Percentiles rank a stretch among this genome's conserved stretches.
Evolutionary conservation across 35 echinoderm and acorn worm species (phyloP).

Genomic region (Patiria miniata): DNA sequence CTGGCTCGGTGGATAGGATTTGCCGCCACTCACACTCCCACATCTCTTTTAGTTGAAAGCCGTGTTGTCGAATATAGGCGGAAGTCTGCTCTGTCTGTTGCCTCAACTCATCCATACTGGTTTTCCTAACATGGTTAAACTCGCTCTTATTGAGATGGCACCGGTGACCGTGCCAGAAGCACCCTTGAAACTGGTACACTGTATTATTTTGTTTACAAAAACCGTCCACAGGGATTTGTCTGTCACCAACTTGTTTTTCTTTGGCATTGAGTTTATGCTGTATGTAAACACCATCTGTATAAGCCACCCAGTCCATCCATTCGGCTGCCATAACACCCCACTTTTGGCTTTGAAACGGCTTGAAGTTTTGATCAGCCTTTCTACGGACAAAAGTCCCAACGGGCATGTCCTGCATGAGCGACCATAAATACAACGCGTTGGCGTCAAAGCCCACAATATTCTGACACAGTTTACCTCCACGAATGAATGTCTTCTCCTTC

Average conservation of each 20-base stretch:
- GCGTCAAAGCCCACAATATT: too few relatives aligned
- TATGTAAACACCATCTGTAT: background rate
- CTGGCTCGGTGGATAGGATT: background rate
- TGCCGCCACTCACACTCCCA: conserved; percentile 37
- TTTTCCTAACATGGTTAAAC: conserved; percentile 5
- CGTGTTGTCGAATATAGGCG: conserved; percentile 40
- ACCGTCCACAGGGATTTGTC: conserved; percentile 45
- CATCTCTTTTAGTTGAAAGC: conserved; percentile 47
- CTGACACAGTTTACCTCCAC: background rate
- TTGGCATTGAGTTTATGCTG: conserved; percentile 10
- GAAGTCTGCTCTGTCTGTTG: conserved; percentile 34
- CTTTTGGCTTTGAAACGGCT: background rate
- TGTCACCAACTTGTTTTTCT: conserved; percentile 29
- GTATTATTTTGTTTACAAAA: conserved; percentile 47
- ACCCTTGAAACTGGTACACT: conserved; percentile 72
- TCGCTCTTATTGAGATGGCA: conserved; percentile 15
- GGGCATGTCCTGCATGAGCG: conserved; percentile 39
- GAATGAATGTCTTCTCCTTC: background rate
- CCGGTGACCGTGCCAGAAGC: too few relatives aligned
- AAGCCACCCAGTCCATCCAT: conserved; percentile 25
- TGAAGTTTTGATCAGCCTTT: background rate
- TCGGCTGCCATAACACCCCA: background rate
- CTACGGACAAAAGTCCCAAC: background rate
- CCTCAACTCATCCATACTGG: background rate
- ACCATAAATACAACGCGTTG: too few relatives aligned